Percentiles rank a stretch among this genome's conserved stretches.
phyloP scores from a whole-genome alignment of 2,113 vertebrate species.

The Myxocyprinus asiaticus region DNA sequence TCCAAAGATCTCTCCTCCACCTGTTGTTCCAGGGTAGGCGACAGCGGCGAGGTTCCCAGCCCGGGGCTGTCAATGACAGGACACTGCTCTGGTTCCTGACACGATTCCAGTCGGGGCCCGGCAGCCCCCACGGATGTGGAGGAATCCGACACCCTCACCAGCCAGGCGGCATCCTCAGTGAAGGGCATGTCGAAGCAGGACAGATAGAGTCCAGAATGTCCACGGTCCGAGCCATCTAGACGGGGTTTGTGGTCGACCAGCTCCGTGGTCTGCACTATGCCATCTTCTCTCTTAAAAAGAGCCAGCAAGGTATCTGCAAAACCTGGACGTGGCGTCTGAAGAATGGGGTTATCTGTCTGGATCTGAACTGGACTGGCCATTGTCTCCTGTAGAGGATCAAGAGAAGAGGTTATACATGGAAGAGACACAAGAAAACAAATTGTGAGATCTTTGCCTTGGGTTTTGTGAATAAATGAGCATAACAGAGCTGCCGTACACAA shows the following conservation, averaged over 20 bases:
- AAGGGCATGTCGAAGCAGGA: conserved; percentile 91
- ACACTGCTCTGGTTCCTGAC: conserved; percentile 88
- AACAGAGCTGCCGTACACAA: not conserved
- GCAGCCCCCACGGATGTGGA: conserved; percentile 42
- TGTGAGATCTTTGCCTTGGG: too few species aligned
- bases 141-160: conserved; percentile 74
- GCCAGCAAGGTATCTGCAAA: conserved; percentile 73
- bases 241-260: conserved; percentile 68
- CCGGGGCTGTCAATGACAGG: conserved; percentile 95
- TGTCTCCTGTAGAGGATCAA: conserved; percentile 53
- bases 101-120: conserved; percentile 56
- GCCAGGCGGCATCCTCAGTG: conserved; percentile 79
- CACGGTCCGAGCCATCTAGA: conserved; percentile 74
- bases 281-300: conserved; percentile 71
- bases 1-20: conserved; percentile 92
- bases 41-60: conserved; percentile 68
- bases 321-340: conserved; percentile 50
- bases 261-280: conserved; percentile 72
- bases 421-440: too few species aligned
- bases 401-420: too few species aligned
- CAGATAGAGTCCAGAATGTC: conserved; percentile 79
- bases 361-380: conserved; percentile 80
- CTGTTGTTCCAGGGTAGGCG: conserved; percentile 79
- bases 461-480: too few species aligned
- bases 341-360: conserved; percentile 60